Base-by-base conservation (phyloP, 2,888 invertebrate species). In the Proisotoma minuta region DNA sequence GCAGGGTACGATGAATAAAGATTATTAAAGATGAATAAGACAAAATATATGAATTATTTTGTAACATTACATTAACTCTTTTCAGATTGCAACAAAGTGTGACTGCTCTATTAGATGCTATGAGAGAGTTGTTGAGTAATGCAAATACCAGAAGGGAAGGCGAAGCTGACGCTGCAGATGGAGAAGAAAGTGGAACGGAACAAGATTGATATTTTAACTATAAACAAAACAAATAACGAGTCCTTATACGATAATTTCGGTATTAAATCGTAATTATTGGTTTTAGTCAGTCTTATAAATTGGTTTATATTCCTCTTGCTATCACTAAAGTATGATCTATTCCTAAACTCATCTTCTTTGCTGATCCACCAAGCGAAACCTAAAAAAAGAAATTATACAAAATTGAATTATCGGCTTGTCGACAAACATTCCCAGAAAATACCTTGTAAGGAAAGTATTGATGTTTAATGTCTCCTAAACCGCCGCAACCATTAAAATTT, bases 291-390 rank as follows among this genome's bases (percentile, higher is more conserved):
- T n/a, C n/a, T n/a, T n/a, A n/a, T n/a, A n/a, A n/a, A n/a, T n/a
- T n/a, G n/a, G n/a, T n/a, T n/a, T n/a, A n/a, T n/a, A n/a, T n/a
- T n/a, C 65, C 68, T 77, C 83, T 84, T 78, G 90, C 88, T 59
- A 92, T 74, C 1, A 88, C 86, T 59, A 89, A 80, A 23, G 87
- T 86, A 76, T 93, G 92, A 78, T 97, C 96, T 1, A 93, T 86
- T 61, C 95, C 91, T 78, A 90, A 91, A 51, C 82, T 80, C 1
- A 91, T 84, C 75, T 87, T 84, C 34, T 83, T 76, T 0, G 89
- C 89, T 75, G 84, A 81, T 0, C 88, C 91, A 57, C 91, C 90
- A 15, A 96, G 79, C 0, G 88, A 81, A 15, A 84, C 82, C 83
- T 83, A 69, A n/a, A 70, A 73, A 43, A 63, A 58, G 28, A 34